Base-by-base conservation (phyloP, 2,888 invertebrate species). In the Drosophila merina region DNA sequence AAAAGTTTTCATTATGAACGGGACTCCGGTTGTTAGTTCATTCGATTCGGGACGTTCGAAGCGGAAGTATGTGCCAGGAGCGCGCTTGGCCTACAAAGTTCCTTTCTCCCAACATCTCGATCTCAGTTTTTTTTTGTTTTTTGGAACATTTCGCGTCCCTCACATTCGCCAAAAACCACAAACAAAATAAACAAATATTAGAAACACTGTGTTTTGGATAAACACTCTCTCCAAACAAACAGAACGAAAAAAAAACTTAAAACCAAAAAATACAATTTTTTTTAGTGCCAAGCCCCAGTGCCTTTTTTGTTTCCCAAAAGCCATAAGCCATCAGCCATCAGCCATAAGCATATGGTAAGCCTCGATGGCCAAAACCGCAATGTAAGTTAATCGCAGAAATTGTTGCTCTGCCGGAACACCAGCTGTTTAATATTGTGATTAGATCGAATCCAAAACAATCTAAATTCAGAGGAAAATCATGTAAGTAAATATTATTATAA, bases 1-100 rank as follows among this genome's bases (percentile, higher is more conserved):
- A 84, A 84, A 85, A 84, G 90, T 89, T 90, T 90, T 90, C 90
- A 80, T 90, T 85, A 78, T 90, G 76, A 89, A 88, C 89, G 90
- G 59, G 77, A 84, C 88, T 88, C 73, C 88, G 79, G 76, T 88
- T 83, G 88, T 88, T 86, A 79, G 88, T 78, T 89, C 90, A 90
- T 90, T 90, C 90, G 84, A 84, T 88, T 85, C 82, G 82, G 79
- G 86, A 86, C 90, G 86, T 88, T 90, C 89, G 88, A 84, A 76
- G 84, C 89, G 90, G 84, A 89, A 90, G 90, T 87, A 86, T 78
- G 73, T 45, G 54, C 45, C 44, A 57, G 52, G 60, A 44, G 25
- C 25, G 25, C 44, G 60, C 50, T 52, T 50, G 50, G 44, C 28
- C 60, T n/a, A 63, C 50, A 36, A 30, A 36, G 20, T 4, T 36